Conservation (phyloP, 2,113 vertebrate genomes). For the Macroglossus sobrinus region DNA sequence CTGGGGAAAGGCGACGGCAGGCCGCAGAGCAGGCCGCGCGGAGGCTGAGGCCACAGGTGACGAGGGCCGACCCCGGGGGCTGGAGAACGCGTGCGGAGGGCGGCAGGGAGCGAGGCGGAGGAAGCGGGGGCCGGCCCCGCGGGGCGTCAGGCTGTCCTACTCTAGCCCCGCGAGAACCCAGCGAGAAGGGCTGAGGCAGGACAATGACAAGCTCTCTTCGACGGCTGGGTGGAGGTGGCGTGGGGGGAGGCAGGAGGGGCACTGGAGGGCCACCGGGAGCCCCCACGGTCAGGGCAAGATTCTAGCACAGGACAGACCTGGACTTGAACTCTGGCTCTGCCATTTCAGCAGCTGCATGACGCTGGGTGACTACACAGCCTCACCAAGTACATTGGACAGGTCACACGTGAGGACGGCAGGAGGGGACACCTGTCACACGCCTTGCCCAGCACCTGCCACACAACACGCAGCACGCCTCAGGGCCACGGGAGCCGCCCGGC, state of each 20-base stretch:
- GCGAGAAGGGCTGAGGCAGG: too few species aligned
- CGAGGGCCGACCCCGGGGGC: background rate
- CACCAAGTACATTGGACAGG: background rate
- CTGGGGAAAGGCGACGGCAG: rapidly evolving
- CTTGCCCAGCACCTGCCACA: background rate
- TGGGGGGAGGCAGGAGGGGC: background rate
- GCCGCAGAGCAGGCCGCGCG: rapidly evolving
- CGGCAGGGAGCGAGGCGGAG: rapidly evolving
- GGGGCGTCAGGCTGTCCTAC: background rate
- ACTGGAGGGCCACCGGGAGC: background rate
- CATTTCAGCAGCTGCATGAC: rapidly evolving
- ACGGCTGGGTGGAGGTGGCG: background rate
- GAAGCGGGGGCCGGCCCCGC: background rate
- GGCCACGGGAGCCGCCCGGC: background rate
- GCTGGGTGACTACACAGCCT: rapidly evolving
- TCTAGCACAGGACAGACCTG: background rate
- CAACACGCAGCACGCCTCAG: too few species aligned
- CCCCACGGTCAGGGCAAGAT: background rate
- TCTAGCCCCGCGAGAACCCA: background rate
- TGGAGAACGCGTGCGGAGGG: rapidly evolving
- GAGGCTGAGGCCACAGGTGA: rapidly evolving
- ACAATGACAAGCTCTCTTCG: too few species aligned
- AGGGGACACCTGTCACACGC: rapidly evolving
- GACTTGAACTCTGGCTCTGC: background rate
- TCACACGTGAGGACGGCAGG: rapidly evolving